Evolutionary conservation across 2,113 vertebrate genomes (phyloP), one percentile per base, ranked within the genome.

Genomic region (Cygnus buccinator): DNA sequence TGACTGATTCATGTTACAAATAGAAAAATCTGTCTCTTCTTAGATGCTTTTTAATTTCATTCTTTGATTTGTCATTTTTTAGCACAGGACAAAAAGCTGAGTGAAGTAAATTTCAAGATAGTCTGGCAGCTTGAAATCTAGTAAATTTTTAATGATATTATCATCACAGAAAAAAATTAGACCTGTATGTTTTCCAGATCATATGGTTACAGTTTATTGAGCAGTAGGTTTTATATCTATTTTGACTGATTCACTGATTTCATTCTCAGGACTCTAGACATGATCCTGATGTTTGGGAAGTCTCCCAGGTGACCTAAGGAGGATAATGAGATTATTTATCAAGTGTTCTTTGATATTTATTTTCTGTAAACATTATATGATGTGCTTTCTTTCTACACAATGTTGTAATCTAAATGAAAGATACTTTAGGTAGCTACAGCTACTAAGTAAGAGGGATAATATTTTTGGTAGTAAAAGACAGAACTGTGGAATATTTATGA

Each of bases 401-500:
- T 48, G 12, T 48, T 93, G 78, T 76, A 76, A 66, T 74, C 55
- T 92, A n/a, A 92, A 90, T 90, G 78, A 83, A 88, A 85, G 48
- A 85, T 83, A 26, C 39, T 82, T 3, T 13, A 58, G 20, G 21
- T 90, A 82, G 72, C 61, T 93, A 50, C 11, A 29, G 29, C 66
- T 84, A 9, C 35, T 55, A 14, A 82, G 41, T 65, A 71, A 84
- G 20, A 84, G 33, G 15, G 82, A 83, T 83, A 31, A 37, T 26
- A 28, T 39, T 93, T 93, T 87, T 83, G 46, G 61, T 73, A 72
- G 44, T 58, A 66, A 83, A 94, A 94, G 61, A 46, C 12, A 74
- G 74, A 95, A 61, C 61, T 70, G 13, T 26, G 26, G 67, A 66
- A 75, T 62, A 54, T 94, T 90, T 95, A 93, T 96, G 75, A 28